Conservation (phyloP, 2,888 invertebrate genomes). For the Mimachlamys varia region DNA sequence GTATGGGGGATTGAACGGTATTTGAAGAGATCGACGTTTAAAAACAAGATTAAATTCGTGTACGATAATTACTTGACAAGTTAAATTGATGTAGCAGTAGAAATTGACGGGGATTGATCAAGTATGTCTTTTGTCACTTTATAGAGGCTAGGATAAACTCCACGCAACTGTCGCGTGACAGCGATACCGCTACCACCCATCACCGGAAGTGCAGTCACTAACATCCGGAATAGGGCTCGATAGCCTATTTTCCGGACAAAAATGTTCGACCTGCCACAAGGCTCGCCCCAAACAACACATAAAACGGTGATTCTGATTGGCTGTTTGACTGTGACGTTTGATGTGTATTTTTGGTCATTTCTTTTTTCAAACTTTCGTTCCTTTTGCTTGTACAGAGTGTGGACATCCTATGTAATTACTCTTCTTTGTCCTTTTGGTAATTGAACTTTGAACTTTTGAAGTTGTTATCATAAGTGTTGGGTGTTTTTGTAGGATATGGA, state of each 20-base stretch:
- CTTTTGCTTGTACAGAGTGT: constrained; percentile 51
- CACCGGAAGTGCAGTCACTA: constrained; percentile 32
- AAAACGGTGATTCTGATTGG: constrained; percentile 45
- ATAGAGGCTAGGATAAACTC: constrained; percentile 15
- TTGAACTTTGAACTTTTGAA: constrained; percentile 27
- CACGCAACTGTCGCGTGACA: constrained; percentile 6
- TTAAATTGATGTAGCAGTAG: not conserved
- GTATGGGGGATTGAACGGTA: not conserved
- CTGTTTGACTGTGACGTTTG: constrained; percentile 54
- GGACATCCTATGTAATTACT: constrained; percentile 32
- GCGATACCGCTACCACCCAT: not conserved
- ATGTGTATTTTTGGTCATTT: constrained; percentile 57
- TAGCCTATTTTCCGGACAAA: constrained; percentile 24
- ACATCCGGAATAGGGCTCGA: constrained; percentile 32
- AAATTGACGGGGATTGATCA: not conserved
- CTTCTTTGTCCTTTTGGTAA: constrained; percentile 18
- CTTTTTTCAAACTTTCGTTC: constrained; percentile 56
- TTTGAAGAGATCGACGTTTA: not conserved
- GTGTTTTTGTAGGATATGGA: constrained; percentile 11
- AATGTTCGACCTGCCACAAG: constrained; percentile 32
- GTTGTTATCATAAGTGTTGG: constrained; percentile 28
- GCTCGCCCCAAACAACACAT: constrained; percentile 36
- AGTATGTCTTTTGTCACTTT: constrained; percentile 19
- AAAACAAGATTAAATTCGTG: not conserved
- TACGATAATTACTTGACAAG: not conserved